phyloP scores from a whole-genome alignment of 2,113 vertebrate species.

The Euleptes europaea region DNA sequence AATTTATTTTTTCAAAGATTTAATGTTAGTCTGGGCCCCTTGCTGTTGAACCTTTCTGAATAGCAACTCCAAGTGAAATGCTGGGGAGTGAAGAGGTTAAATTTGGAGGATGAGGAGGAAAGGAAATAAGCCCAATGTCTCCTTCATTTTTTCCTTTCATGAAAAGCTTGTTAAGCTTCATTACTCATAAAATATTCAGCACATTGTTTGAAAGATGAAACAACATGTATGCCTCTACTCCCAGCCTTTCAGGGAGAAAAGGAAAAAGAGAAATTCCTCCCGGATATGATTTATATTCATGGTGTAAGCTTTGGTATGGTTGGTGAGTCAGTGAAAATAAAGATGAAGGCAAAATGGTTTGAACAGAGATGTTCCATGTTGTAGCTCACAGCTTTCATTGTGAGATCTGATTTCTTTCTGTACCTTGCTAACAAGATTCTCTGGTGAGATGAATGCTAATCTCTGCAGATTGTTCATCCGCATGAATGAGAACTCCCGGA shows the following conservation, averaged over 20 bases:
- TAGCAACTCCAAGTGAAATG: background rate
- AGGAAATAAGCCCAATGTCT: background rate
- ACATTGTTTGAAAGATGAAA: slow-evolving; percentile 68
- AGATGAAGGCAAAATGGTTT: slow-evolving; percentile 27
- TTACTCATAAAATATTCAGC: slow-evolving; percentile 66
- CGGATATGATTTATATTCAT: slow-evolving; percentile 58
- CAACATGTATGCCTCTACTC: slow-evolving; percentile 36
- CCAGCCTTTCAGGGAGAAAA: slow-evolving; percentile 39
- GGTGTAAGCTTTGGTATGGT: slow-evolving; percentile 46
- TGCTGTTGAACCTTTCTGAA: background rate
- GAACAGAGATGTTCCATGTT: slow-evolving; percentile 47
- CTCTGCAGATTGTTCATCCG: slow-evolving; percentile 41
- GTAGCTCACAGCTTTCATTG: slow-evolving; percentile 42
- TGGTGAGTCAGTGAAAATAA: slow-evolving; percentile 54
- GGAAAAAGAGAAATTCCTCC: slow-evolving; percentile 54
- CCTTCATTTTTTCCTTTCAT: slow-evolving; percentile 47
- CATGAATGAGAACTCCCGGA: slow-evolving; percentile 31
- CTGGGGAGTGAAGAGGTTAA: slow-evolving; percentile 16
- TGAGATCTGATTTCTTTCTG: slow-evolving; percentile 61
- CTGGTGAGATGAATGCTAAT: slow-evolving; percentile 60
- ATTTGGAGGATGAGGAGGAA: slow-evolving; percentile 23
- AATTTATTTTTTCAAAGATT: background rate
- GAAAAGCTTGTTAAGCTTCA: slow-evolving; percentile 46
- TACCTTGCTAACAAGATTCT: slow-evolving; percentile 54
- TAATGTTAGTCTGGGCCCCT: background rate